Conservation (phyloP, 92 coral and sea anemone genomes). For the Galaxea fascicularis region DNA sequence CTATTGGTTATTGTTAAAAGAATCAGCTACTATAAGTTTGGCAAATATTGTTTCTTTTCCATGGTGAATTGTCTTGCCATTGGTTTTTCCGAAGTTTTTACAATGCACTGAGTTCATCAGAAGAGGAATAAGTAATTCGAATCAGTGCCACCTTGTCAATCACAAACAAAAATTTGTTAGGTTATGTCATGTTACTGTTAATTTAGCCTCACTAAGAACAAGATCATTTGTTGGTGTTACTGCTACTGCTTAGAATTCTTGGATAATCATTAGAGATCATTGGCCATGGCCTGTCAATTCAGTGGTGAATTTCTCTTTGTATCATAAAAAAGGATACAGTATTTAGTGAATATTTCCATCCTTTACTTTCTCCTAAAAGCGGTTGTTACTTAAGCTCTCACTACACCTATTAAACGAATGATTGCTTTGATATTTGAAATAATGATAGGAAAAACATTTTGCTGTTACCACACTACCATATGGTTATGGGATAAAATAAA, state of each 20-base stretch:
- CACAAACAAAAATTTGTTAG: too few relatives aligned
- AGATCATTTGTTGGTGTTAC: background rate
- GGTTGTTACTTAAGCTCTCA: background rate
- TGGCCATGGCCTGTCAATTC: background rate
- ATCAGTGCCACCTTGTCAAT: background rate
- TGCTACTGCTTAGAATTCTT: background rate
- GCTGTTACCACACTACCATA: too few relatives aligned
- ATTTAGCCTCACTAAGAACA: background rate
- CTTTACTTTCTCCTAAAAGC: too few relatives aligned
- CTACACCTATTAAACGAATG: background rate
- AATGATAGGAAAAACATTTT: too few relatives aligned
- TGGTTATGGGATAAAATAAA: too few relatives aligned
- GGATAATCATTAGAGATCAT: background rate
- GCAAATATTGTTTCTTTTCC: background rate
- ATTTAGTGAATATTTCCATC: background rate
- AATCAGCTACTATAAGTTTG: too few relatives aligned
- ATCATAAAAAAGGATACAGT: background rate
- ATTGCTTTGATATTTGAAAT: too few relatives aligned
- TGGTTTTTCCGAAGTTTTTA: background rate
- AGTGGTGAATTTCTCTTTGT: background rate
- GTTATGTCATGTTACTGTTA: background rate
- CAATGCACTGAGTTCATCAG: background rate
- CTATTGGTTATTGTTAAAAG: background rate
- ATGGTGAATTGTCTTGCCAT: background rate
- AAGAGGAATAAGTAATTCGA: background rate